Base-by-base conservation (phyloP, 2,888 invertebrate species). In the Xestia c-nigrum region DNA sequence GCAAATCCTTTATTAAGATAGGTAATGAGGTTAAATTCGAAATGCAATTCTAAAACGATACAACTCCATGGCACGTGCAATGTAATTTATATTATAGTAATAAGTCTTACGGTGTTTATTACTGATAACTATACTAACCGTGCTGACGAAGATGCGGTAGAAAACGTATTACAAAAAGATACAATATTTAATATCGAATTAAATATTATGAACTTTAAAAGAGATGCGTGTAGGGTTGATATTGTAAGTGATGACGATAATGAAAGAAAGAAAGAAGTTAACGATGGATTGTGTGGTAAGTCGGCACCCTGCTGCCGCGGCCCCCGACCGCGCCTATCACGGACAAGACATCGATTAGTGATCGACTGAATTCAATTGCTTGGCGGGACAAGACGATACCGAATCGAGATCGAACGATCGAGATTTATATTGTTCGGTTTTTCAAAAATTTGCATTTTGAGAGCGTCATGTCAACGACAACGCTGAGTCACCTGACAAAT, bases 261-360 rank as follows among this genome's bases (percentile, higher is more conserved):
- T 96, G 96, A 95, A 96, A 95, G 94, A 94, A 95, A 94, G 96
- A 96, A 96, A 96, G 95, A 96, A 96, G 96, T 95, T 96, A 96
- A 96, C 96, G 96, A 96, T 96, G 96, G 96, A 96, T 96, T 96
- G 96, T 96, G 96, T 96, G 96, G 96, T 96, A 96, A 96, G 96
- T 95, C 96, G 96, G 96, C 96, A 96, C 96, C 96, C 96, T 96
- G 96, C 96, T 94, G 96, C 95, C 96, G 96, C 85, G 96, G 96
- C 92, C 96, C 95, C 96, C 96, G 93, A 96, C 96, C 91, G 96
- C 90, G 96, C 94, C 95, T 96, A 96, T 96, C 96, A 95, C 96
- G 96, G 96, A 95, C 96, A 96, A 96, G 95, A 96, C 96, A 96
- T 96, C 96, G 96, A 96, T 96, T 96, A 96, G 96, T 96, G 96